These are phyloP conservation scores for Muricea muricata DNA, from an alignment of 92 coral and sea anemone genomes.

Conservation along the genomic window DNA sequence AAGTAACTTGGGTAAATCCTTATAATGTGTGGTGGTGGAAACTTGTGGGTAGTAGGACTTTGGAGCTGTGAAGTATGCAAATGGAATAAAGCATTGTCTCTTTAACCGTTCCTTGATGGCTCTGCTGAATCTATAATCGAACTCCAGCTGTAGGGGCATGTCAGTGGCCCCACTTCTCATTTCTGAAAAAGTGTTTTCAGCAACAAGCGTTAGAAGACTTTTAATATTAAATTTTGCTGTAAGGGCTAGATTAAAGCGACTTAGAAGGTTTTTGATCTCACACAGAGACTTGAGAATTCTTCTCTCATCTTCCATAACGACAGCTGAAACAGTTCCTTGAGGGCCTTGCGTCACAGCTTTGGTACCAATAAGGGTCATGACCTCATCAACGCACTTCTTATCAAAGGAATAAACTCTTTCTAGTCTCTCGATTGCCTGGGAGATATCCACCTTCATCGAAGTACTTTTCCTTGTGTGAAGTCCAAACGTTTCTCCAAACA, in stretches of 20 bases:
- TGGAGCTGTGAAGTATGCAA: slow-evolving; percentile 52
- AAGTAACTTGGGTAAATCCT: slow-evolving; percentile 64
- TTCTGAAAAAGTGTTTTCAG: slow-evolving; percentile 63
- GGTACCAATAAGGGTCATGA: too few species aligned
- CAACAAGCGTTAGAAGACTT: slow-evolving; percentile 62
- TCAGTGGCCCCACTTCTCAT: slow-evolving; percentile 65
- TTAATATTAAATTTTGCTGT: slow-evolving; percentile 58
- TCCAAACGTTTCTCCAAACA: slow-evolving; percentile 71
- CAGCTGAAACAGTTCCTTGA: too few species aligned
- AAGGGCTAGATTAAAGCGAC: slow-evolving; percentile 53
- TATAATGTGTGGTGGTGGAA: slow-evolving; percentile 64
- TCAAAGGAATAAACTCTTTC: too few species aligned
- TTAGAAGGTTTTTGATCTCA: too few species aligned
- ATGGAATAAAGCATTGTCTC: slow-evolving; percentile 55
- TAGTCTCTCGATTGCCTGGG: too few species aligned
- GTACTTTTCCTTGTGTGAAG: too few species aligned
- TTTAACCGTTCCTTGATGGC: slow-evolving; percentile 59
- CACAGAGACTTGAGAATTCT: slow-evolving; percentile 63
- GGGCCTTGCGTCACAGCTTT: too few species aligned
- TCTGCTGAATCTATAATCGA: slow-evolving; percentile 68
- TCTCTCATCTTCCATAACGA: slow-evolving; percentile 65
- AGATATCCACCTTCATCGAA: too few species aligned
- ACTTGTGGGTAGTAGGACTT: slow-evolving; percentile 62
- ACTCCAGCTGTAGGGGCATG: slow-evolving; percentile 64
- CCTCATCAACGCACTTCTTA: too few species aligned